Conservation (phyloP, 1,140 invertebrate genomes). For the Heliothis virescens region DNA sequence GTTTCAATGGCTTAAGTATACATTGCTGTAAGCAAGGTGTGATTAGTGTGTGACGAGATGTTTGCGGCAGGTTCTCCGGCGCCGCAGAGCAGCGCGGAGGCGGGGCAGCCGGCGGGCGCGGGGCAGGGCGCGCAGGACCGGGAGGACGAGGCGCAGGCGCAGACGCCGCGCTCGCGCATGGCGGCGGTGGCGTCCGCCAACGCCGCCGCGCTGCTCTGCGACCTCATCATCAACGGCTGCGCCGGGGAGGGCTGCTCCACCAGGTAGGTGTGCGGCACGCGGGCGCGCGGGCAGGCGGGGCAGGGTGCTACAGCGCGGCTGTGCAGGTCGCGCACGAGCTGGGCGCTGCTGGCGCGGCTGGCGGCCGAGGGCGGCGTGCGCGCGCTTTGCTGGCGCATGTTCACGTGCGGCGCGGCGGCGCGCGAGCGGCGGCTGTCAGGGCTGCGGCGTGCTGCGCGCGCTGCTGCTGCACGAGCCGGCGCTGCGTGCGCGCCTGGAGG, state of each 20-base stretch:
- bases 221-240: slow-evolving; percentile 61
- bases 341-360: slow-evolving; percentile 56
- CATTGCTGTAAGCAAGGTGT: too few relatives aligned
- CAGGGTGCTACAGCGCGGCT: too few relatives aligned
- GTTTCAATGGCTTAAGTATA: background rate
- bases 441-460: slow-evolving; percentile 67
- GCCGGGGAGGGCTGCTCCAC: slow-evolving; percentile 51
- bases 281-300: background rate
- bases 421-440: slow-evolving; percentile 70
- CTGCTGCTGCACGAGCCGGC: slow-evolving; percentile 62
- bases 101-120: background rate
- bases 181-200: slow-evolving; percentile 65
- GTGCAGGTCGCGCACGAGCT: slow-evolving; percentile 48
- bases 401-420: slow-evolving; percentile 65
- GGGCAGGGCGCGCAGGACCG: background rate
- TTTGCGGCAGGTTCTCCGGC: background rate
- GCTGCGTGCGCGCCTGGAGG: slow-evolving; percentile 6
- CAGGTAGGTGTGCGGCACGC: background rate
- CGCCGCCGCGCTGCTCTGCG: slow-evolving; percentile 69
- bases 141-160: slow-evolving; percentile 24
- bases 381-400: slow-evolving; percentile 74
- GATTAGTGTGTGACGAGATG: too few relatives aligned
- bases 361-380: slow-evolving; percentile 57
- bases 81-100: slow-evolving; percentile 10
- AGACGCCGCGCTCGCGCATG: slow-evolving; percentile 40